Percentiles rank a stretch among this genome's conserved stretches.
Evolutionary conservation across 92 coral and sea anemone species (phyloP).

Genomic region (Epizoanthus rinbou): DNA sequence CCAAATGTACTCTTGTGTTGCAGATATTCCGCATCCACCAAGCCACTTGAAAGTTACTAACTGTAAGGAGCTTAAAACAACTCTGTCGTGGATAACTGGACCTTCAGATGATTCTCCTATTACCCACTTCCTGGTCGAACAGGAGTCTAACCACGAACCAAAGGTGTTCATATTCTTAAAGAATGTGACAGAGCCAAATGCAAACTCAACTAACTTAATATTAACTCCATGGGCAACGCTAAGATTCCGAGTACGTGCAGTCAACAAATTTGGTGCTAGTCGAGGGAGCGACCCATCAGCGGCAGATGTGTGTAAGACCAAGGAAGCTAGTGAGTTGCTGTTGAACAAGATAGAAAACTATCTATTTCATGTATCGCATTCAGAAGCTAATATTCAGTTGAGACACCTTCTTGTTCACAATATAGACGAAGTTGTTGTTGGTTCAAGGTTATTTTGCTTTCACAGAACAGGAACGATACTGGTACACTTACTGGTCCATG

Average conservation of each 20-base stretch:
- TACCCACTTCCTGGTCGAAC: slow-evolving; percentile 73
- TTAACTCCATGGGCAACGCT: slow-evolving; percentile 76
- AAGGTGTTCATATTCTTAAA: slow-evolving; percentile 44
- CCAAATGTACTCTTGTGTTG: not conserved
- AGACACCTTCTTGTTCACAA: no score
- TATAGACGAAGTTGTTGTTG: no score
- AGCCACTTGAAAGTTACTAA: slow-evolving; percentile 35
- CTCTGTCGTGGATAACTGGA: slow-evolving; percentile 66
- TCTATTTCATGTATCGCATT: no score
- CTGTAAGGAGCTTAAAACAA: slow-evolving; percentile 61
- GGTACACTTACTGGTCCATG: no score
- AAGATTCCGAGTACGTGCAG: slow-evolving; percentile 83
- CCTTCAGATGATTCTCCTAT: slow-evolving; percentile 65
- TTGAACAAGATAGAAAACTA: not conserved
- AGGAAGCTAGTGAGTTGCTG: slow-evolving; percentile 44
- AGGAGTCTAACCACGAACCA: slow-evolving; percentile 55
- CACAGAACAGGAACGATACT: no score
- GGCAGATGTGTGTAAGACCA: slow-evolving; percentile 60
- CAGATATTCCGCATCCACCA: slow-evolving; percentile 73
- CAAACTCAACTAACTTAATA: slow-evolving; percentile 21
- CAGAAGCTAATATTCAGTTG: no score
- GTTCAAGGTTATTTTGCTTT: no score
- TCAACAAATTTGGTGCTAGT: slow-evolving; percentile 76
- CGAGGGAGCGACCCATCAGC: slow-evolving; percentile 74
- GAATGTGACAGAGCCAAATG: slow-evolving; percentile 53